Percentiles rank a stretch among this genome's conserved stretches.
Conservation (phyloP, 2,113 vertebrate species). For the Corythaeola cristata region DNA sequence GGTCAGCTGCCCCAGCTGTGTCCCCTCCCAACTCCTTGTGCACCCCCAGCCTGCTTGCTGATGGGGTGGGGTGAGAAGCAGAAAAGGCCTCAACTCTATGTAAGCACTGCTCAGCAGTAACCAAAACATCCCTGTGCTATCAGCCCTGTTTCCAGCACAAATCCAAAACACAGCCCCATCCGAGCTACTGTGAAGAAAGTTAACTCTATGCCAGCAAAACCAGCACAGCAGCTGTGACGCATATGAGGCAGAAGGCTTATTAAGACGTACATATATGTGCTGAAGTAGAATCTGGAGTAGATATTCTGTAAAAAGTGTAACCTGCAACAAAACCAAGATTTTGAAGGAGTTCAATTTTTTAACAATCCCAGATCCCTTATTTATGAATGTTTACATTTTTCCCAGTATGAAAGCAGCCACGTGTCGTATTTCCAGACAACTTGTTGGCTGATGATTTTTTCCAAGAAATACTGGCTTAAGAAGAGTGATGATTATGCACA, state of each 20-base stretch:
- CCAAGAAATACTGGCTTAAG: slow-evolving; percentile 56
- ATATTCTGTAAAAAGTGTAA: neutral
- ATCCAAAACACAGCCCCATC: no score
- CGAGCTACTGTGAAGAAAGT: no score
- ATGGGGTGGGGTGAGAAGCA: no score
- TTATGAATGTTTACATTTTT: neutral
- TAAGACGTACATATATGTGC: no score
- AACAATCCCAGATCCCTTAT: neutral
- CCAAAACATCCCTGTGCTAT: no score
- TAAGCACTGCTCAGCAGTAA: no score
- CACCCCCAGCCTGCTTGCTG: no score
- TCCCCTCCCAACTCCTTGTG: no score
- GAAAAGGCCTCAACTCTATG: no score
- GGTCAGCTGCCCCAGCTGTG: no score
- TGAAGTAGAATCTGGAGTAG: neutral
- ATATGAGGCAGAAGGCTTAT: neutral
- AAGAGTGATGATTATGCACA: slow-evolving; percentile 75
- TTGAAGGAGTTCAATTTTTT: neutral
- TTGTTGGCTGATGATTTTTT: slow-evolving; percentile 56
- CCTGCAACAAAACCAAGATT: neutral
- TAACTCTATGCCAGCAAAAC: no score
- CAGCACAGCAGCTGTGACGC: neutral
- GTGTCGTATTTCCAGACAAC: slow-evolving; percentile 46
- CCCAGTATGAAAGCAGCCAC: neutral
- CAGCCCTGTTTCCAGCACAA: no score